A percentile compares a stretch with the other conserved stretches of the same genome.
Conservation (phyloP, 2,113 vertebrate genomes). For the Phalacrocorax brasilianus region DNA sequence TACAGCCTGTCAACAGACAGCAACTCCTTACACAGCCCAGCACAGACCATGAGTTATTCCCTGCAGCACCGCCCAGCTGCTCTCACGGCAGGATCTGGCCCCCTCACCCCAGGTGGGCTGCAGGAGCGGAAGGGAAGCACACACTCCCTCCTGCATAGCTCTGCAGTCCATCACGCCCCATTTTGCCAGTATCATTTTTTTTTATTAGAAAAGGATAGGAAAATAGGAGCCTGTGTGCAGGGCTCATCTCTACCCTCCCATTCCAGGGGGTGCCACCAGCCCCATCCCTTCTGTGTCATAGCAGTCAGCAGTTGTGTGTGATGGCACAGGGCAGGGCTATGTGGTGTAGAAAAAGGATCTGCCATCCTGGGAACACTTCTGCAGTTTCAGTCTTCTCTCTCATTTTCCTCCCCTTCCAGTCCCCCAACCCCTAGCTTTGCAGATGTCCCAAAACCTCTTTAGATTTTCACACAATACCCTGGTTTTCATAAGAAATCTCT, state of each 20-base stretch:
- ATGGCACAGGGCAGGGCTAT: neutral
- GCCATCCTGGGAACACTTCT: neutral
- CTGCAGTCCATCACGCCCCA: neutral
- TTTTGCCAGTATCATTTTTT: neutral
- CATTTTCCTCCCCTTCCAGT: neutral
- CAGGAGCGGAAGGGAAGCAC: neutral
- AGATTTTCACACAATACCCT: neutral
- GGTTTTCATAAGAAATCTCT: neutral
- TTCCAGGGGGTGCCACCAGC: neutral
- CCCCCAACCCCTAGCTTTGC: neutral
- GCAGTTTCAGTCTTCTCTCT: neutral
- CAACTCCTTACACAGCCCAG: neutral
- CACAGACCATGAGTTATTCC: neutral
- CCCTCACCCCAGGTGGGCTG: neutral
- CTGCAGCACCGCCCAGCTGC: neutral
- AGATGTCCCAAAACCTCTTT: neutral
- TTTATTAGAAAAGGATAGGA: neutral
- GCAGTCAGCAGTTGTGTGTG: accelerated
- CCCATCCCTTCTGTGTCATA: accelerated
- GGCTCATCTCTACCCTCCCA: neutral
- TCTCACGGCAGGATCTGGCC: neutral
- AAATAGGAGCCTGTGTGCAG: neutral
- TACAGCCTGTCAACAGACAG: neutral
- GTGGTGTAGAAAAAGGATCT: neutral
- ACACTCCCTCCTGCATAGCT: accelerated